Evolutionary conservation across 2,888 invertebrate species (phyloP), one percentile per base, ranked within the genome.

Genomic region (Tenthredo livida): DNA sequence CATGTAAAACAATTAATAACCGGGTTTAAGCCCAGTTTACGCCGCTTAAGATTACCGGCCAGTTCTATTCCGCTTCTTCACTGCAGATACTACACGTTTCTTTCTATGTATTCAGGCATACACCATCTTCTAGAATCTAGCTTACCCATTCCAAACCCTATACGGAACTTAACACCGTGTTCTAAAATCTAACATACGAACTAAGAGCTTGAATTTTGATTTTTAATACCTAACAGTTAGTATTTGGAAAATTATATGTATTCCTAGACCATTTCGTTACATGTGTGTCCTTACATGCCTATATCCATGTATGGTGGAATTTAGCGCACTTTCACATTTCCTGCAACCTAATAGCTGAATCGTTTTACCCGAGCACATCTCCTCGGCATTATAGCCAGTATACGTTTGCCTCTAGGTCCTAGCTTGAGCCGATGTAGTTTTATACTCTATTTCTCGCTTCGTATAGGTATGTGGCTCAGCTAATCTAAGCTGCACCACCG

Each of bases 131-230:
- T n/a, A n/a, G n/a, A n/a, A n/a, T n/a, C n/a, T 3, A 25, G 12
- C 67, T 12, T 67, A 33, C 73, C 72, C 72, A 61, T 25, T 61
- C 54, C 47, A 84, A 84, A 78, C 85, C 85, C 75, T 85, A 58
- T 33, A 33, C 33, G 84, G 86, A 84, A 84, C 78, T 85, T 72
- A 85, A 84, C 85, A 86, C 67, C 61, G 25, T 21, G 10, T 61
- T 61, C 12, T 61, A 25, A 25, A 61, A 21, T 61, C 25, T 4
- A 25, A 61, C 25, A 25, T 25, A 21, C 21, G 21, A 25, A 21
- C 25, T 43, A 12, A 43, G 4, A 33, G 61, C 9, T 61, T 25
- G 12, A 67, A 67, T 67, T 40, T 61, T 25, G 12, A 67, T 33
- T 67, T 40, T 73, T 21, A 25, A 5, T 0, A 15, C 15, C 29